These are phyloP conservation scores for Megaceryle alcyon DNA, from an alignment of 2,797 vertebrate genomes.

Conservation along the genomic window DNA sequence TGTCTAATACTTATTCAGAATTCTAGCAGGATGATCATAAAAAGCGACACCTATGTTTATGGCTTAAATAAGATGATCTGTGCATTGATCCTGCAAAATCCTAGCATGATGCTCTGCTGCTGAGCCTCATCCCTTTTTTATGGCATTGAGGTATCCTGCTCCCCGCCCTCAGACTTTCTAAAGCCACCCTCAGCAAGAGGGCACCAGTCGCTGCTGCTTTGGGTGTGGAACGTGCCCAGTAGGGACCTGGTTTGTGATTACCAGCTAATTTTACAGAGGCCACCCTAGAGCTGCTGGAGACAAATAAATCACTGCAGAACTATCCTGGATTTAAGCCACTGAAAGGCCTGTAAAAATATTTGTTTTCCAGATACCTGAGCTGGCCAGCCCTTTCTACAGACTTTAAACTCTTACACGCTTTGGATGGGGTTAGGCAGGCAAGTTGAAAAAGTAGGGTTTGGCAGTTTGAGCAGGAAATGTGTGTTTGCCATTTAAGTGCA, in stretches of 20 bases:
- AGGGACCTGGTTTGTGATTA: slow-evolving; percentile 9
- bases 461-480: neutral
- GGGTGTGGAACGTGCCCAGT: neutral
- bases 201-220: neutral
- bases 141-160: neutral
- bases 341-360: slow-evolving; percentile 47
- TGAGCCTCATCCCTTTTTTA: neutral
- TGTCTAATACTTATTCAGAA: neutral
- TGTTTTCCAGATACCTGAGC: slow-evolving; percentile 36
- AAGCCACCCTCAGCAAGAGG: neutral
- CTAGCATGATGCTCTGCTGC: neutral
- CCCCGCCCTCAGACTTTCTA: neutral
- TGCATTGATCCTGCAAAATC: neutral
- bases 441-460: neutral
- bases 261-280: slow-evolving; percentile 28
- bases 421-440: slow-evolving; percentile 11
- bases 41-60: neutral
- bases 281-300: slow-evolving; percentile 25
- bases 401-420: neutral
- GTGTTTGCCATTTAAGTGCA: neutral
- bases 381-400: neutral
- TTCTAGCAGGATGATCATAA: neutral
- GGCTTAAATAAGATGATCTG: neutral
- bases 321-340: slow-evolving; percentile 18
- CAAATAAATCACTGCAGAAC: slow-evolving; percentile 37